Conservation (phyloP, 2,888 invertebrate species). For the Melieria omissa region DNA sequence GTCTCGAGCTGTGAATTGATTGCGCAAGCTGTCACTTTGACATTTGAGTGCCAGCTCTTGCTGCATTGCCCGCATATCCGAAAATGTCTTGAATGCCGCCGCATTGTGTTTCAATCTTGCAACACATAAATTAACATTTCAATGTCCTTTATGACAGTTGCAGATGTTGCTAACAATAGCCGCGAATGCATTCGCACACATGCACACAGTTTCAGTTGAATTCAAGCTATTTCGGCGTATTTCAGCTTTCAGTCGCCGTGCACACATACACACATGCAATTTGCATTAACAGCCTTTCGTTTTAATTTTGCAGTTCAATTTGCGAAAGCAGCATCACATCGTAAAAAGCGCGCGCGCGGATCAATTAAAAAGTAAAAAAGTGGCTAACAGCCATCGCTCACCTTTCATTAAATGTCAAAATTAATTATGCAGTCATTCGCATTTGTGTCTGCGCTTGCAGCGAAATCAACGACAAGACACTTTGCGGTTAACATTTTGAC, state of each 20-base stretch:
- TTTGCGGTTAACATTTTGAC: constrained; percentile 1
- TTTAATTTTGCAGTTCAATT: background rate
- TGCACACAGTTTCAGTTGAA: too few relatives aligned
- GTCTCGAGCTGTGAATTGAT: too few relatives aligned
- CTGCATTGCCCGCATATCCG: too few relatives aligned
- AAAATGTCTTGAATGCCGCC: too few relatives aligned
- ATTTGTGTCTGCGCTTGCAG: background rate
- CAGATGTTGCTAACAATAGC: too few relatives aligned
- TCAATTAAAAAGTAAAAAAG: constrained; percentile 1
- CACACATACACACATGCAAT: background rate
- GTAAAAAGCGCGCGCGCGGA: background rate
- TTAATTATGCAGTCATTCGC: background rate
- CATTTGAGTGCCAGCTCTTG: too few relatives aligned
- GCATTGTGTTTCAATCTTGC: too few relatives aligned
- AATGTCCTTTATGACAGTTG: constrained; percentile 16
- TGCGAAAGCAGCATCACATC: background rate
- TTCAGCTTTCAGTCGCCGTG: background rate
- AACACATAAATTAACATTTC: constrained; percentile 13
- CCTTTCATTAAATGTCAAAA: background rate
- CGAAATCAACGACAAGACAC: background rate
- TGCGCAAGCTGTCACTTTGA: too few relatives aligned
- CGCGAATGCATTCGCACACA: too few relatives aligned
- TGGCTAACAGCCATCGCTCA: background rate
- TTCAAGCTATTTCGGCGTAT: background rate
- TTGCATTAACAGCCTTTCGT: background rate